A percentile compares a stretch with the other conserved stretches of the same genome.
Evolutionary conservation across 2,888 invertebrate species (phyloP).

Genomic region (Oscheius sp.): DNA sequence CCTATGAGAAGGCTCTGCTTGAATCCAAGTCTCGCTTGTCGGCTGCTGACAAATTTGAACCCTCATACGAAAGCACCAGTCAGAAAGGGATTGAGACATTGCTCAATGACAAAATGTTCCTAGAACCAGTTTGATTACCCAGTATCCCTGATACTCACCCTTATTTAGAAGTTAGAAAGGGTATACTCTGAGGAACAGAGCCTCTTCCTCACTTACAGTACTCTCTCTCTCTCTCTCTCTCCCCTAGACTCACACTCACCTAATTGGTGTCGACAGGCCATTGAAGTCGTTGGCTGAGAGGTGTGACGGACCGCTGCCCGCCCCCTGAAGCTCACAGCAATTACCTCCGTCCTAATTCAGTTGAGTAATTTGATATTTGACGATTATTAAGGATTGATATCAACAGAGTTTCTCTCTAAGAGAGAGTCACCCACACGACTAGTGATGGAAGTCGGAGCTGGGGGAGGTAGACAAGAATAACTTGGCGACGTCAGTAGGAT

Average conservation of each 20-base stretch:
- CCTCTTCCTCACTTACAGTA: neutral
- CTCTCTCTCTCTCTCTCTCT: too few relatives aligned
- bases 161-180: neutral
- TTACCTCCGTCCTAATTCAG: slow-evolving; percentile 34
- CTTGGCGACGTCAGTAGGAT: neutral
- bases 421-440: neutral
- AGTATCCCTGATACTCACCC: neutral
- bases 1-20: too few relatives aligned
- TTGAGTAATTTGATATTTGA: slow-evolving; percentile 18
- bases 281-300: slow-evolving; percentile 30
- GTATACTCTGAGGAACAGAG: neutral
- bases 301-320: slow-evolving; percentile 29
- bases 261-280: slow-evolving; percentile 31
- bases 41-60: too few relatives aligned
- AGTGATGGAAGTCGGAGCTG: neutral
- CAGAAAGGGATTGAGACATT: too few relatives aligned
- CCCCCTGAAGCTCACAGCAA: slow-evolving; percentile 22
- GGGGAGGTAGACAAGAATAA: neutral
- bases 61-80: too few relatives aligned
- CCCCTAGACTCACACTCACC: neutral
- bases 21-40: too few relatives aligned
- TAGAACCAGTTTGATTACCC: too few relatives aligned
- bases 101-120: too few relatives aligned
- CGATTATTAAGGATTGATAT: slow-evolving; percentile 24
- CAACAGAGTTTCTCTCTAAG: slow-evolving; percentile 4